Evolutionary conservation across 2,888 invertebrate genomes (phyloP), one percentile per base, ranked within the genome.

Genomic region (Spodoptera littoralis): DNA sequence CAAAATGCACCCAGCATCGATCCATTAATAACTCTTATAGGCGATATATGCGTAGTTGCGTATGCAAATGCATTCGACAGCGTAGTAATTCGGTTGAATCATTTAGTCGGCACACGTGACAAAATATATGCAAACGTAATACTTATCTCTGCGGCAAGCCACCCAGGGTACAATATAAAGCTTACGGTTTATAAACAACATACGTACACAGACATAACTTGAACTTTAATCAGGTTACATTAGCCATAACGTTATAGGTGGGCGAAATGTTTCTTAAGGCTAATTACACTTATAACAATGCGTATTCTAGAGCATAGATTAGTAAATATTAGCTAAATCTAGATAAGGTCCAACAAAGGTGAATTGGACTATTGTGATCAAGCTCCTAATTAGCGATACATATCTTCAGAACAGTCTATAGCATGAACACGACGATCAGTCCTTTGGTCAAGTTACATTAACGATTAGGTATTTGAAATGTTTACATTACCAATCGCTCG

Each of bases 21-120:
- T 36, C 36, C 36, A 36, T 36, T 36, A 36, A 36, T 36, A 8
- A 2, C 36, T 36, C 6, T 36, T 8, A 9, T 36, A 36, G 36
- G 36, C 6, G 36, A 8, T 36, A 36, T 8, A 9, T 9, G 36
- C 9, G 36, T 55, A 44, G 45, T 52, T 70, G 54, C 63, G n/a
- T 65, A 68, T 61, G 65, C 64, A 76, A 63, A 73, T 70, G 52
- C 49, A 76, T 76, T 54, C 54, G 57, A 48, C 44, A 18, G 45
- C 48, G 61, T 12, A 58, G 56, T 48, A 63, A 74, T 61, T 74
- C 60, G 63, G 56, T 50, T 22, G 49, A 61, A 47, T 58, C 57
- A 61, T 64, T 76, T 65, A 56, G 60, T 36, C 36, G 22, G 27
- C 24, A 57, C 49, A 70, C 70, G 72, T 73, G 70, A 70, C 61